Base-by-base conservation (phyloP, 2,888 invertebrate species). In the Schrankia costaestrigalis region DNA sequence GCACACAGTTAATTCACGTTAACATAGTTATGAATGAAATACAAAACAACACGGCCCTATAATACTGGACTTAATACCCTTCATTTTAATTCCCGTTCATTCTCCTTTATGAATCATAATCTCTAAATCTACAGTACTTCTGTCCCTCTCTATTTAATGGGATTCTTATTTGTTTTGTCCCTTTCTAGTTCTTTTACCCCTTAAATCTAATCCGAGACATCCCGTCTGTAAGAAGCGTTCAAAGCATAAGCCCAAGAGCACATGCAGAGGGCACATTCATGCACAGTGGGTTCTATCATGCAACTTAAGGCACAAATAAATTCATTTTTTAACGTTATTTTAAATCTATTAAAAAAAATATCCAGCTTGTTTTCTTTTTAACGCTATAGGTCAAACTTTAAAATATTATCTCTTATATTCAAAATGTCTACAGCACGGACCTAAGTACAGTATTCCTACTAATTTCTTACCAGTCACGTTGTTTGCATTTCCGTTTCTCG, bases 21-120 rank as follows among this genome's bases (percentile, higher is more conserved):
- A n/a, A 21, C n/a, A n/a, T n/a, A n/a, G n/a, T n/a, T n/a, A n/a
- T n/a, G n/a, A n/a, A 57, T 58, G 50, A 60, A 62, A 66, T 60
- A 49, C 56, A 51, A 58, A 64, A 49, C 52, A 56, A 34, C 59
- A 57, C 53, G 62, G 58, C 56, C 65, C 54, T 53, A 59, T 55
- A 64, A 54, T 38, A 55, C 47, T 42, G 42, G 56, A 63, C 52
- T 74, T 79, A 71, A 73, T 71, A 65, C 84, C 83, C 81, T 75
- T 66, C 71, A 70, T 78, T 81, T 86, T 84, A 83, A 86, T 87
- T 85, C 72, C 78, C 78, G 87, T 87, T 86, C 83, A 88, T 75
- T 82, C 84, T 74, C 71, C 74, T 83, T 82, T 84, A 86, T 87
- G 82, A 85, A 84, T 88, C 84, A 79, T 87, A 88, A 89, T 88